These are phyloP conservation scores for Sclerodermus sp. DNA, from an alignment of 2,888 invertebrate genomes.

Conservation along the genomic window DNA sequence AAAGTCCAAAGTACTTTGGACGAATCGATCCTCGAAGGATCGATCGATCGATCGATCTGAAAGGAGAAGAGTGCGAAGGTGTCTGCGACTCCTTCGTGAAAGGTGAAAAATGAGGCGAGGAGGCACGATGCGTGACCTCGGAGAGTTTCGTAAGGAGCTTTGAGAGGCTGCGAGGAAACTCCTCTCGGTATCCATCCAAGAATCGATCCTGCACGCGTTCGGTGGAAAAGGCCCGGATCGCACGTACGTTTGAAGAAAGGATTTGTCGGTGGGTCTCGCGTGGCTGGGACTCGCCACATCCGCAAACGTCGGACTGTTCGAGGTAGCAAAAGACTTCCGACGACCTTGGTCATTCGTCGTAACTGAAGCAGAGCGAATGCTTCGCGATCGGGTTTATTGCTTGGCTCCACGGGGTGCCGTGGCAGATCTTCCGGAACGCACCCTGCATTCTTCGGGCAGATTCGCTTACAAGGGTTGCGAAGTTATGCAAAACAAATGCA, in stretches of 20 bases:
- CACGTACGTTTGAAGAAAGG: background rate
- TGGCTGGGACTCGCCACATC: slow-evolving; percentile 36
- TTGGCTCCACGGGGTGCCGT: slow-evolving; percentile 22
- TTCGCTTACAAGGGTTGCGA: slow-evolving; percentile 37
- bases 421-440: background rate
- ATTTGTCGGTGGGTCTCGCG: slow-evolving; percentile 14
- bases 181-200: too few relatives aligned
- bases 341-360: slow-evolving; percentile 39
- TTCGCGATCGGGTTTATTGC: slow-evolving; percentile 30
- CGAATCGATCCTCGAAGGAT: too few relatives aligned
- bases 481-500: slow-evolving; percentile 48
- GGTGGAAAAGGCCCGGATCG: background rate
- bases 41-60: too few relatives aligned
- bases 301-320: slow-evolving; percentile 33
- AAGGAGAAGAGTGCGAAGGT: too few relatives aligned
- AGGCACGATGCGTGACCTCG: too few relatives aligned
- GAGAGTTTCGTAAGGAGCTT: too few relatives aligned
- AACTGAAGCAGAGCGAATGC: slow-evolving; percentile 49
- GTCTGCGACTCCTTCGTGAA: too few relatives aligned
- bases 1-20: too few relatives aligned
- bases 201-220: too few relatives aligned
- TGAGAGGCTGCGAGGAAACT: too few relatives aligned
- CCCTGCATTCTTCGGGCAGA: slow-evolving; percentile 1
- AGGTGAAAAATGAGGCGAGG: too few relatives aligned
- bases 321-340: slow-evolving; percentile 26